Base-by-base conservation (phyloP, 2,797 vertebrate species). In the Lepilemur ruficaudatus region DNA sequence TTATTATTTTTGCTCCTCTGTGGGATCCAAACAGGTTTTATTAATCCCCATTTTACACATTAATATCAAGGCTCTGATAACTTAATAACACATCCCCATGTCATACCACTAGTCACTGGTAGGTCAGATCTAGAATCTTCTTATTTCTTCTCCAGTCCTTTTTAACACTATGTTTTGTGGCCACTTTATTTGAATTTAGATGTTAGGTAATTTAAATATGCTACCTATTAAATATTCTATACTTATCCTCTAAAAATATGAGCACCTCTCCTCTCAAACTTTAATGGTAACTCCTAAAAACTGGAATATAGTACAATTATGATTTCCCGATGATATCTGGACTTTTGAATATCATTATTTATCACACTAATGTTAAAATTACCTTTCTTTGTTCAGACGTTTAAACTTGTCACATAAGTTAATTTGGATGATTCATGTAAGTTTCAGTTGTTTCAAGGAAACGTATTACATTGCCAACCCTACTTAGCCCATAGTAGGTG, bases 381-480 rank as follows among this genome's bases (percentile, higher is more conserved):
- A 76, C 82, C 6, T 59, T 73, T 79, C 32, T 78, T 72, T 88
- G 52, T 50, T 79, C 28, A 91, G 9, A 50, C 46, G 10, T 84
- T 93, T 82, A 52, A 90, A 57, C 5, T 73, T 89, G 86, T 81
- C 50, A 50, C 5, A 13, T 22, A 63, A 63, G 25, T 89, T 93
- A 48, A 93, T 94, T 46, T 85, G 78, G 13, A 38, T 86, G 38
- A 80, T 63, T 96, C 38, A 28, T 35, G 2, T 22, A 78, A n/a
- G 57, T 79, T 85, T 85, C 3, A 92, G 46, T 91, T 87, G 22
- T 67, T 95, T 95, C 88, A 93, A 78, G 55, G 25, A 88, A 88
- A 70, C 25, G 18, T 25, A n/a, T 84, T 50, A n/a, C 13, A 41
- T 65, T 32, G n/a, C 11, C 38, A 78, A 55, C 9, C 65, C 46